Evolutionary conservation across 2,113 vertebrate species (phyloP).

Genomic region (Aythya baeri): DNA sequence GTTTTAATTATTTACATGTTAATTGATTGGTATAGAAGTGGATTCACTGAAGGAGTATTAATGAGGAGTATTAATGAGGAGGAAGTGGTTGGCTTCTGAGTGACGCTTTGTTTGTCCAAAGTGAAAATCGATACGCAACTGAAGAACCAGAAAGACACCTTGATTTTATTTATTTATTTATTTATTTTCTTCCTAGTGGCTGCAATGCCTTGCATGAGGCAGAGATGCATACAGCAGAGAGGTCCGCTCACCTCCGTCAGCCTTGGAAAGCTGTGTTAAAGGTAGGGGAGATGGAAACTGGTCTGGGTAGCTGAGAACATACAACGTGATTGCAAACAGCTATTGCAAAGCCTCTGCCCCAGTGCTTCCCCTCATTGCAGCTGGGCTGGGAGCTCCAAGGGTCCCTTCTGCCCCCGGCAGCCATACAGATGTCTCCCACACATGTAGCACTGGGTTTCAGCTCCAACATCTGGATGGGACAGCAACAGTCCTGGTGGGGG

Average conservation of each 20-base stretch:
- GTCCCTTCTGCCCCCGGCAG: neutral
- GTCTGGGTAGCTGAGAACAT: neutral
- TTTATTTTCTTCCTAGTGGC: too few relatives aligned
- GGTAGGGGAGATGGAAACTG: neutral
- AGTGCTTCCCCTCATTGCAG: fast-evolving
- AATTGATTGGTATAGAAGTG: conserved; percentile 27
- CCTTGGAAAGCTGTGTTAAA: neutral
- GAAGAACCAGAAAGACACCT: neutral
- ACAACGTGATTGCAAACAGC: fast-evolving
- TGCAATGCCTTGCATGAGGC: neutral
- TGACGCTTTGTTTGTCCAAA: neutral
- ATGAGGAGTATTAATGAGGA: conserved; percentile 8
- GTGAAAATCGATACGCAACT: conserved; percentile 11
- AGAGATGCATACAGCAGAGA: neutral
- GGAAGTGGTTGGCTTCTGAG: neutral
- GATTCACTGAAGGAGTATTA: neutral
- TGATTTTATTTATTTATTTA: neutral
- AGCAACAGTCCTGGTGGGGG: fast-evolving
- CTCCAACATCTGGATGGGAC: fast-evolving
- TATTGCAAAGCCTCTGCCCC: neutral
- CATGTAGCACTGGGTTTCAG: fast-evolving
- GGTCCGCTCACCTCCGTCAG: neutral
- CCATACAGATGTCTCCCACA: fast-evolving
- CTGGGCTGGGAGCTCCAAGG: neutral
- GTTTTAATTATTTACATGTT: conserved; percentile 56